A percentile compares a stretch with the other conserved stretches of the same genome.
Evolutionary conservation across 2,888 invertebrate genomes (phyloP).

Genomic region (Leptodirus hochenwartii): DNA sequence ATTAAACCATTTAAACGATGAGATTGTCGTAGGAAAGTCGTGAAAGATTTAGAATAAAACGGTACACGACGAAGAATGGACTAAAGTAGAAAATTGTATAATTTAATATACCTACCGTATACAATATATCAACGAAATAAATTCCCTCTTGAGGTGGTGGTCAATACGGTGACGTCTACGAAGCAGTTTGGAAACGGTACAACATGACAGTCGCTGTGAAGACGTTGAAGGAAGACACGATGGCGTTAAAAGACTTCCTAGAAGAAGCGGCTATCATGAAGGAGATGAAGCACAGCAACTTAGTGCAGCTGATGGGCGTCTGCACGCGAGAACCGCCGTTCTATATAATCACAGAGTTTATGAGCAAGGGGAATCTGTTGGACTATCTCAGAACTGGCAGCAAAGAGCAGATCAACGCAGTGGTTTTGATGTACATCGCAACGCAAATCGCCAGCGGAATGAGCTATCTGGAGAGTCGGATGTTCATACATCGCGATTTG

Average conservation of each 20-base stretch:
- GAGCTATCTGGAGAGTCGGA: conserved; percentile 92
- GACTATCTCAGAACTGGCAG: conserved; percentile 85
- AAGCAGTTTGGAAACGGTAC: conserved; percentile 90
- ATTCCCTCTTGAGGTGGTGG: too few species aligned
- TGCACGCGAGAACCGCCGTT: conserved; percentile 98
- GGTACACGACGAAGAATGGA: too few species aligned
- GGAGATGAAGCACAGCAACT: conserved; percentile 97
- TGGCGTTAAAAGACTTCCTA: conserved; percentile 97
- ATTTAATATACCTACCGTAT: too few species aligned
- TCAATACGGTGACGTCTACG: conserved; percentile 90
- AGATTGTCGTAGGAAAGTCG: too few species aligned
- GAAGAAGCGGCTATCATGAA: conserved; percentile 99
- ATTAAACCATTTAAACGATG: too few species aligned
- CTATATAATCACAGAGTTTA: conserved; percentile 98
- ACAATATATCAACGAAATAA: too few species aligned
- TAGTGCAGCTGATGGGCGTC: conserved; percentile 94
- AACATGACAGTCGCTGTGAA: conserved; percentile 97
- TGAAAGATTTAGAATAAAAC: too few species aligned
- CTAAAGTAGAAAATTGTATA: too few species aligned
- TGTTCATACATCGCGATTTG: conserved; percentile 70
- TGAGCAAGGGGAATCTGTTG: conserved; percentile 94
- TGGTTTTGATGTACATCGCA: conserved; percentile 96
- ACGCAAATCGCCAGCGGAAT: conserved; percentile 99
- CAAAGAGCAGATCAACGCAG: conserved; percentile 77
- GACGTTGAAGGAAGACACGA: conserved; percentile 97